phyloP scores from a whole-genome alignment of 2,888 invertebrate species.

The Ischnura elegans region DNA sequence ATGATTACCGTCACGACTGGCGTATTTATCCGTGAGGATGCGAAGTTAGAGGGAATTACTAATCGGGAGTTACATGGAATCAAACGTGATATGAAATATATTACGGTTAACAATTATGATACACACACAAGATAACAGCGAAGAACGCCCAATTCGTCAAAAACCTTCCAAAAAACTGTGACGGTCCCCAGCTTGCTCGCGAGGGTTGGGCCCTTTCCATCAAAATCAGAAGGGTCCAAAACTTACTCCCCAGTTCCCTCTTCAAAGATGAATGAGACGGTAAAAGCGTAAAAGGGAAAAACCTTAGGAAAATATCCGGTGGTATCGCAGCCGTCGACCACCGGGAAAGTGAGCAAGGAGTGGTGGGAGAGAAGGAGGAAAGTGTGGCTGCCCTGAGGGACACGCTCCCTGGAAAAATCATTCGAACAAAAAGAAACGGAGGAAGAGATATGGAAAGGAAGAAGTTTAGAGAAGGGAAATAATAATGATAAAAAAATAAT shows the following conservation, averaged over 20 bases:
- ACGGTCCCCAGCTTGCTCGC: not conserved
- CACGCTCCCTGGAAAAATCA: not conserved
- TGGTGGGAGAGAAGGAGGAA: not conserved
- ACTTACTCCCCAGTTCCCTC: too few relatives aligned
- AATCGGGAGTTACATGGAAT: not conserved
- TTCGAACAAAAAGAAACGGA: not conserved
- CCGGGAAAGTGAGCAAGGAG: not conserved
- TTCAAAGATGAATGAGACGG: not conserved
- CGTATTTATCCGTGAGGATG: not conserved
- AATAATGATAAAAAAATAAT: not conserved
- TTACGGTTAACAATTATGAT: not conserved
- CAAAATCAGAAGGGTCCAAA: not conserved
- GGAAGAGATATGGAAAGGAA: not conserved
- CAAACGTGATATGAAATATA: not conserved
- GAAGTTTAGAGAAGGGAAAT: not conserved
- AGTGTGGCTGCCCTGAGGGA: not conserved
- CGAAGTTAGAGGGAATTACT: not conserved
- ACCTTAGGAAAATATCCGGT: not conserved
- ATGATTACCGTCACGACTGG: not conserved
- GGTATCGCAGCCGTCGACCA: not conserved
- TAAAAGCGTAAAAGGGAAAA: not conserved
- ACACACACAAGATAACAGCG: not conserved
- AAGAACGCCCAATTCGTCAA: not conserved
- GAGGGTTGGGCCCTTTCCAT: not conserved
- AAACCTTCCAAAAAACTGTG: not conserved